phyloP scores from a whole-genome alignment of 2,888 invertebrate genomes.

The Zonitis immaculata region DNA sequence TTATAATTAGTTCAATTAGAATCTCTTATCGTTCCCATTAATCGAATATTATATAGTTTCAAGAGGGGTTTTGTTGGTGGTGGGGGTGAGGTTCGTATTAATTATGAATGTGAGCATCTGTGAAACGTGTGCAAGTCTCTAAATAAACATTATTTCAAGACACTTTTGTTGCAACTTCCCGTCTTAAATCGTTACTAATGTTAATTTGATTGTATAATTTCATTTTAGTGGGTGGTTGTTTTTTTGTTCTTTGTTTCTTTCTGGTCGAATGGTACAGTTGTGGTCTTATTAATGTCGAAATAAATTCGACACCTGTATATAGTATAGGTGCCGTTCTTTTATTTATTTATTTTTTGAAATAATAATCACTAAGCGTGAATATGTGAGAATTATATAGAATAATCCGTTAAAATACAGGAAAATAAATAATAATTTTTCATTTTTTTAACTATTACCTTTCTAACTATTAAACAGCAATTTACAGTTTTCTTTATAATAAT shows the following conservation, averaged over 20 bases:
- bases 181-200: conserved; percentile 39
- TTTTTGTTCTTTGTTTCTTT: not conserved
- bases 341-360: conserved; percentile 12
- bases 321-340: conserved; percentile 8
- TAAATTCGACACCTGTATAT: conserved; percentile 31
- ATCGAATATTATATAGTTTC: no score
- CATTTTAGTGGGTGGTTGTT: conserved; percentile 2
- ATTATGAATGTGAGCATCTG: conserved; percentile 27
- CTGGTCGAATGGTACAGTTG: not conserved
- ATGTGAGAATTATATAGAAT: conserved; percentile 26
- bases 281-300: conserved; percentile 2
- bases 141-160: conserved; percentile 31
- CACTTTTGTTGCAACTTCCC: conserved; percentile 30
- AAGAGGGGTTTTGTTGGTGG: no score
- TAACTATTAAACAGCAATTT: not conserved
- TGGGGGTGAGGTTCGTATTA: no score
- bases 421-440: conserved; percentile 29
- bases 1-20: no score
- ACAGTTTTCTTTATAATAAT: conserved; percentile 2
- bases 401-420: conserved; percentile 37
- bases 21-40: not conserved
- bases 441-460: conserved; percentile 3
- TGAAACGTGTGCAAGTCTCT: conserved; percentile 21
- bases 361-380: conserved; percentile 29
- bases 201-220: conserved; percentile 40